A percentile compares a stretch with the other conserved stretches of the same genome.
phyloP scores from a whole-genome alignment of 2,113 vertebrate genomes.

The Chaenocephalus aceratus region DNA sequence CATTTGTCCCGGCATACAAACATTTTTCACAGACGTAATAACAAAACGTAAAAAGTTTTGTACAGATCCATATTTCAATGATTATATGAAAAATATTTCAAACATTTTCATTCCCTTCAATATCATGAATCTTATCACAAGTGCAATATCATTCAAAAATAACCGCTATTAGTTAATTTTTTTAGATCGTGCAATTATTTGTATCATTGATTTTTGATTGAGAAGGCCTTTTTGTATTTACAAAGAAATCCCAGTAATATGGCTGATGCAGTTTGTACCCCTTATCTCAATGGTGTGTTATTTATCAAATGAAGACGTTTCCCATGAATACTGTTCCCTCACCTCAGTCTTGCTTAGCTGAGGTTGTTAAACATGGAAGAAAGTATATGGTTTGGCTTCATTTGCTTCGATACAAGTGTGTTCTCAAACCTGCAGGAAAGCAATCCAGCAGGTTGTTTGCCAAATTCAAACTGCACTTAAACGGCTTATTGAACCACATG shows the following conservation, averaged over 20 bases:
- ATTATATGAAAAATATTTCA: too few relatives aligned
- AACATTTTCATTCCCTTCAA: too few relatives aligned
- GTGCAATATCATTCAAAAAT: too few relatives aligned
- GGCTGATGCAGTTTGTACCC: neutral
- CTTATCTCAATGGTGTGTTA: neutral
- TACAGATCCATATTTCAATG: too few relatives aligned
- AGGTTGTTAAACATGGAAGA: neutral
- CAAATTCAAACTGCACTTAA: neutral
- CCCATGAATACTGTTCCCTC: neutral
- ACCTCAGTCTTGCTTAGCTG: neutral
- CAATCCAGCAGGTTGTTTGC: neutral
- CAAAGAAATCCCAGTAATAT: neutral
- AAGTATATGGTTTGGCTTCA: neutral
- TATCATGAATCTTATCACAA: too few relatives aligned
- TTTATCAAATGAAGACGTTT: slow-evolving; percentile 6
- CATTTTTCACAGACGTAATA: too few relatives aligned
- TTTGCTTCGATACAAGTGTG: neutral
- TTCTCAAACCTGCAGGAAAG: slow-evolving; percentile 2
- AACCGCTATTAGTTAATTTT: too few relatives aligned
- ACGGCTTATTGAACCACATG: neutral
- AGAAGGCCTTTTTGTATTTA: neutral
- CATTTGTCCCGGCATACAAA: too few relatives aligned
- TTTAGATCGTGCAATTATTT: neutral
- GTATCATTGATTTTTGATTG: neutral
- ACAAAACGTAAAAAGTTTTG: too few relatives aligned